Conservation (phyloP, 2,888 invertebrate genomes). For the Neoascia interrupta region DNA sequence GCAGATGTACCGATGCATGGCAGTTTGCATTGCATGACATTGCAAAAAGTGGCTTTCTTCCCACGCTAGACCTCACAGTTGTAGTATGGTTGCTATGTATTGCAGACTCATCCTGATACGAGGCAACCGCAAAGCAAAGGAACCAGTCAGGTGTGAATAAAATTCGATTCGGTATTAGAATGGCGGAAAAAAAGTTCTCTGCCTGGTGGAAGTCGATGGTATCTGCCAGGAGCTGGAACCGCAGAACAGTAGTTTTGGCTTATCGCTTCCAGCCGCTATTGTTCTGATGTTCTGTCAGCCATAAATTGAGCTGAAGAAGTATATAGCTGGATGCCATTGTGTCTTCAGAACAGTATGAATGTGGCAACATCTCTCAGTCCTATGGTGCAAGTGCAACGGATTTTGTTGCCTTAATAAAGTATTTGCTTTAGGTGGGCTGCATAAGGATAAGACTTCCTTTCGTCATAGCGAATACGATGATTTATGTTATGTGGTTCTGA, state of each 20-base stretch:
- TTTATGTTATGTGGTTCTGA: too few relatives aligned
- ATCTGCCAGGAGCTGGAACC: constrained; percentile 27
- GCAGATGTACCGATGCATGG: constrained; percentile 52
- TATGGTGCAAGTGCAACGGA: too few relatives aligned
- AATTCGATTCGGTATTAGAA: constrained; percentile 40
- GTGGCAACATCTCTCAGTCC: too few relatives aligned
- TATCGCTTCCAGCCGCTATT: constrained; percentile 40
- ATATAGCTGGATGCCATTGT: too few relatives aligned
- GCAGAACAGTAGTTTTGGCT: constrained; percentile 21
- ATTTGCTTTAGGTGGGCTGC: too few relatives aligned
- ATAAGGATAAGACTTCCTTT: too few relatives aligned
- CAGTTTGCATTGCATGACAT: constrained; percentile 24
- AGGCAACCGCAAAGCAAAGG: constrained; percentile 30
- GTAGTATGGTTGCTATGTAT: neutral
- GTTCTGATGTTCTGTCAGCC: constrained; percentile 19
- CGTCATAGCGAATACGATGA: too few relatives aligned
- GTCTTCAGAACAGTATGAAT: too few relatives aligned
- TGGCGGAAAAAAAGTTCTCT: constrained; percentile 4
- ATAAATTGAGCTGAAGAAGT: neutral
- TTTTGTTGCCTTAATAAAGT: too few relatives aligned
- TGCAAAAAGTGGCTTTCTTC: constrained; percentile 39
- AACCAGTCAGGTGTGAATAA: constrained; percentile 58
- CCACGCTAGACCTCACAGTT: constrained; percentile 43
- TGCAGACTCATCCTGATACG: neutral
- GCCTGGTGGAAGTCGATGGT: constrained; percentile 6